These are phyloP conservation scores for Gila robusta DNA, from an alignment of 2,797 vertebrate genomes.

Conservation along the genomic window DNA sequence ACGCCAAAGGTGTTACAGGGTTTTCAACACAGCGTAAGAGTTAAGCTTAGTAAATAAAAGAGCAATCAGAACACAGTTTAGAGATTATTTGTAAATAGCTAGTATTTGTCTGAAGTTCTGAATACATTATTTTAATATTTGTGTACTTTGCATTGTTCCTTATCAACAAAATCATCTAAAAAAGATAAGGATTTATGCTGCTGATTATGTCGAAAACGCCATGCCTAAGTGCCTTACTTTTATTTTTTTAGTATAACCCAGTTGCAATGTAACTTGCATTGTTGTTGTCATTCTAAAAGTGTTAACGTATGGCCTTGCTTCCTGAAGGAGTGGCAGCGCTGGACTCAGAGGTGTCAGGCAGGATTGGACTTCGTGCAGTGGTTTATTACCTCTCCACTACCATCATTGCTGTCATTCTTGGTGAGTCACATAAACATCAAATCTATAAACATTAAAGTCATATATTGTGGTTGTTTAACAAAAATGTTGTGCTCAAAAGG, in stretches of 20 bases:
- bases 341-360: constrained; percentile 93
- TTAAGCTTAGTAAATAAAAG: neutral
- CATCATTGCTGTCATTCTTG: constrained; percentile 90
- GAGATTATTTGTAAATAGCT: neutral
- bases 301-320: neutral
- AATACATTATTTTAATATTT: neutral
- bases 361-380: constrained; percentile 91
- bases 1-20: neutral
- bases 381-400: constrained; percentile 96
- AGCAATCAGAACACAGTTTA: constrained; percentile 1
- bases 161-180: neutral
- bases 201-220: neutral
- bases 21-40: neutral
- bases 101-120: neutral
- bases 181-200: neutral
- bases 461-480: neutral
- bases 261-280: neutral
- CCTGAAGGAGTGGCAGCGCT: constrained; percentile 93
- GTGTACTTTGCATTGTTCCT: neutral
- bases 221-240: neutral
- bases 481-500: constrained; percentile 73
- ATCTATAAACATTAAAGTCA: neutral
- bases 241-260: neutral
- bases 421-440: constrained; percentile 73
- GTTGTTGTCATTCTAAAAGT: neutral